A percentile compares a stretch with the other conserved stretches of the same genome.
Evolutionary conservation across 1,140 invertebrate species (phyloP).

Genomic region (Microplitis demolitor): DNA sequence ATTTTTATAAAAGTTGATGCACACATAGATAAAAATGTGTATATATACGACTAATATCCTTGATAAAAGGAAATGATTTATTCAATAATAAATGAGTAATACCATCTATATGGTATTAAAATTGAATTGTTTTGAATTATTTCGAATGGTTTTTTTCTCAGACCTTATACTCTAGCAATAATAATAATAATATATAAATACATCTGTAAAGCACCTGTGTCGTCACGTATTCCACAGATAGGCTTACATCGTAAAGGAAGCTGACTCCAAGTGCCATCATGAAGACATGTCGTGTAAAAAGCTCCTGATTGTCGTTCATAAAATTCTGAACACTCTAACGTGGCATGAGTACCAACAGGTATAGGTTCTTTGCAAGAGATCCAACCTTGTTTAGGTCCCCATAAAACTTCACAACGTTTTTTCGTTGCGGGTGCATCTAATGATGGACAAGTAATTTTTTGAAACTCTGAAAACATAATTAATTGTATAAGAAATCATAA

Average conservation of each 20-base stretch:
- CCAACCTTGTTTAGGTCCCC: constrained; percentile 41
- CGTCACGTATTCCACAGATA: constrained; percentile 36
- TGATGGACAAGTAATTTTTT: constrained; percentile 39
- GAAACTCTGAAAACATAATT: constrained; percentile 22
- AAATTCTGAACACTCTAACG: constrained; percentile 48
- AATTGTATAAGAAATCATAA: no score
- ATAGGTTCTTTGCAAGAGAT: constrained; percentile 41
- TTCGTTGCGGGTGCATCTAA: constrained; percentile 30
- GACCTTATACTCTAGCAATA: neutral
- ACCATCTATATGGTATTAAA: no score
- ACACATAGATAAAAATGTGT: no score
- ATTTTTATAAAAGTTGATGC: no score
- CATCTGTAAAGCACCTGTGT: constrained; percentile 25
- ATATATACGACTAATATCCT: no score
- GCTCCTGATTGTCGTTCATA: constrained; percentile 41
- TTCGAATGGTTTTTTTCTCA: no score
- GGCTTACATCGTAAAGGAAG: constrained; percentile 47
- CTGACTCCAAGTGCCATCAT: constrained; percentile 55
- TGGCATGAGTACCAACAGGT: constrained; percentile 43
- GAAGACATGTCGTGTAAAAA: constrained; percentile 44
- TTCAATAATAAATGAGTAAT: no score
- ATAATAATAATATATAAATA: neutral
- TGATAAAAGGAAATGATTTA: no score
- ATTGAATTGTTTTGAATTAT: no score
- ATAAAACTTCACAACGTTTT: constrained; percentile 42